These are phyloP conservation scores for Aspidiotus destructor DNA, from an alignment of 2,888 invertebrate species.

Conservation along the genomic window DNA sequence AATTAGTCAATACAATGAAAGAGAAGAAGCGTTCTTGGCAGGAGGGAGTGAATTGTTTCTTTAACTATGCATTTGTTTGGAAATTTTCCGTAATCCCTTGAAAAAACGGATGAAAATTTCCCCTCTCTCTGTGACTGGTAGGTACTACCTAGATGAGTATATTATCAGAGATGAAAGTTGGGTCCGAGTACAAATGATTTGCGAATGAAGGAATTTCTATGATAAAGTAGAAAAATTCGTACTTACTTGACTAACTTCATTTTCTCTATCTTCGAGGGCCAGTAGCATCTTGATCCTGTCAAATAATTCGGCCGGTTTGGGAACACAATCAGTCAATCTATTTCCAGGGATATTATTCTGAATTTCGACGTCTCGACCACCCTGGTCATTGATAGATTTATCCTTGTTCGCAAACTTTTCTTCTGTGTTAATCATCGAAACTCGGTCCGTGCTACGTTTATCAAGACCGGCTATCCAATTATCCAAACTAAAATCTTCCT, in stretches of 20 bases:
- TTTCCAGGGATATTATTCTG: slow-evolving; percentile 1
- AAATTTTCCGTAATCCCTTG: too few relatives aligned
- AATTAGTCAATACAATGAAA: too few relatives aligned
- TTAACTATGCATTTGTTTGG: too few relatives aligned
- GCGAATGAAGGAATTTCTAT: too few relatives aligned
- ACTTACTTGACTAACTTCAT: slow-evolving; percentile 48
- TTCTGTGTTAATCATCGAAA: background rate
- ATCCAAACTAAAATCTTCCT: background rate
- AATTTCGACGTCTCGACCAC: background rate
- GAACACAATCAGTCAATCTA: slow-evolving; percentile 37
- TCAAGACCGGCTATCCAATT: background rate
- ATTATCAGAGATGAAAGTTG: too few relatives aligned
- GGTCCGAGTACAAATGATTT: background rate
- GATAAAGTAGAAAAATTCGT: background rate
- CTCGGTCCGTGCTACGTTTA: slow-evolving; percentile 4
- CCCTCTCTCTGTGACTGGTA: too few relatives aligned
- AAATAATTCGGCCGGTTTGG: slow-evolving; percentile 45
- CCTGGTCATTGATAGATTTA: slow-evolving; percentile 15
- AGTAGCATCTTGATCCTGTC: slow-evolving; percentile 51
- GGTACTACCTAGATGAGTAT: too few relatives aligned
- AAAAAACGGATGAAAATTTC: too few relatives aligned
- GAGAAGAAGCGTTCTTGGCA: too few relatives aligned
- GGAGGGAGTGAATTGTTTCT: too few relatives aligned
- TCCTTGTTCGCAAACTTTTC: background rate
- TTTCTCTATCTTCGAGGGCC: slow-evolving; percentile 48